Conservation (phyloP, 1,140 invertebrate species). For the Coptotermes formosanus region DNA sequence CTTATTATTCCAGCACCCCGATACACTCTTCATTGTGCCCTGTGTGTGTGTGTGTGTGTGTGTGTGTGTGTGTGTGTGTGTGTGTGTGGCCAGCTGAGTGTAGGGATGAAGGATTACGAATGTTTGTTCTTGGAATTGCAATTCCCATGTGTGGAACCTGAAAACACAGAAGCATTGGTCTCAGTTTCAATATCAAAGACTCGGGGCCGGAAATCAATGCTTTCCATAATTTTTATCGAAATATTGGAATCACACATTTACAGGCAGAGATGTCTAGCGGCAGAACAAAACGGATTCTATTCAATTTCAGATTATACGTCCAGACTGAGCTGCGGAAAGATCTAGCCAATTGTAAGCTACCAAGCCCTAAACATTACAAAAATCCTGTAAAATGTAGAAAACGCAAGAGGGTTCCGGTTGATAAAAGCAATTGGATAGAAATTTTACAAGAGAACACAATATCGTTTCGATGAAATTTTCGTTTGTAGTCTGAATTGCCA, state of each 20-base stretch:
- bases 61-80: neutral
- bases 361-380: neutral
- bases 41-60: neutral
- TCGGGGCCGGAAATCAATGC: neutral
- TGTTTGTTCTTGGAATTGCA: slow-evolving; percentile 18
- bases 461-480: neutral
- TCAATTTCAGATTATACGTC: neutral
- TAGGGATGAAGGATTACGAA: neutral
- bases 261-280: neutral
- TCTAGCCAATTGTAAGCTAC: neutral
- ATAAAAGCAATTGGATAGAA: neutral
- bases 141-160: neutral
- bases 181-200: slow-evolving; percentile 16
- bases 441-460: neutral
- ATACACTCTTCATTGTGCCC: neutral
- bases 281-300: neutral
- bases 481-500: neutral
- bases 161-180: neutral
- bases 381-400: neutral
- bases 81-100: neutral
- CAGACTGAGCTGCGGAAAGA: neutral
- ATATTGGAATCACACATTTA: slow-evolving; percentile 6
- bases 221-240: slow-evolving; percentile 2
- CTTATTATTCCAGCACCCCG: neutral
- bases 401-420: neutral